Conservation (phyloP, 2,888 invertebrate species). For the Phragmatobia fuliginosa region DNA sequence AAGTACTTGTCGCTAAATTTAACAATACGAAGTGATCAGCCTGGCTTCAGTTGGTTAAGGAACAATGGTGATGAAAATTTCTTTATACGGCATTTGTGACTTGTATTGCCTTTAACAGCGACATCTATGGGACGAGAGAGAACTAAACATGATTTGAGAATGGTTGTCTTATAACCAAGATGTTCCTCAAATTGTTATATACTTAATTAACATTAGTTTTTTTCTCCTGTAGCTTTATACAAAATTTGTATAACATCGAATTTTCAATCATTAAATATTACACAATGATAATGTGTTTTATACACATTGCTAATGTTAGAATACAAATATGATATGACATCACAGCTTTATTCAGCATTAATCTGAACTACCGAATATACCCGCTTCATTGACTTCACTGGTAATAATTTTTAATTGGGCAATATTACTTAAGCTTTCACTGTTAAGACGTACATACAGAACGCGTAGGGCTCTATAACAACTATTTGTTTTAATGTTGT, state of each 20-base stretch:
- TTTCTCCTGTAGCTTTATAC: no score
- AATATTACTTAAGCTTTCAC: no score
- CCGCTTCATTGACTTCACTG: no score
- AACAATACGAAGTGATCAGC: constrained; percentile 28
- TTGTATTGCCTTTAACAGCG: neutral
- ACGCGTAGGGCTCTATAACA: no score
- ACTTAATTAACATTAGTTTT: no score
- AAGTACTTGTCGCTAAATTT: constrained; percentile 35
- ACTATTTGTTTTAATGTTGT: no score
- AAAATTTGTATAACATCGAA: neutral
- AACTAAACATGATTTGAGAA: neutral
- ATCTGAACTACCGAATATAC: neutral
- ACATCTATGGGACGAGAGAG: neutral
- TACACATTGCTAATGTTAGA: no score
- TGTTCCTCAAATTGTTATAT: no score
- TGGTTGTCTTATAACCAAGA: neutral
- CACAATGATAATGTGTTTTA: no score
- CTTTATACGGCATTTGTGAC: constrained; percentile 9
- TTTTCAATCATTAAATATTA: neutral
- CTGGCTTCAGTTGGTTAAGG: constrained; percentile 27
- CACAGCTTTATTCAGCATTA: no score
- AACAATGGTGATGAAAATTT: constrained; percentile 4
- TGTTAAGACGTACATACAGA: no score
- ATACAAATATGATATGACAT: neutral
- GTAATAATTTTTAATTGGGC: no score